Percentiles rank a stretch among this genome's conserved stretches.
phyloP scores from a whole-genome alignment of 2,797 vertebrate genomes.

The Columba guinea region DNA sequence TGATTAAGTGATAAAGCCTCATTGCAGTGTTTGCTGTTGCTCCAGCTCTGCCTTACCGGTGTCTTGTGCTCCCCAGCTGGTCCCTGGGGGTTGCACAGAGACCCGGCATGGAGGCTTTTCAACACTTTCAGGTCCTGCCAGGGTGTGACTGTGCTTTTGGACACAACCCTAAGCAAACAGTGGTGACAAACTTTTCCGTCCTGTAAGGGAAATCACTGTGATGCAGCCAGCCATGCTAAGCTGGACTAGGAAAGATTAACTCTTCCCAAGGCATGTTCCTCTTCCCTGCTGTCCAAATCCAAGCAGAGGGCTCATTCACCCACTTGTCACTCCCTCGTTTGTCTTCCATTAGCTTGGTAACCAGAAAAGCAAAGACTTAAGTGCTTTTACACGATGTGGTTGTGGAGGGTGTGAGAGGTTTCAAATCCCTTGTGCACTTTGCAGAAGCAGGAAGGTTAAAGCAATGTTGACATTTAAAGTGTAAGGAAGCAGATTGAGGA shows the following conservation, averaged over 20 bases:
- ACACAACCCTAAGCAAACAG: conserved; percentile 30
- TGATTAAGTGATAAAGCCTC: neutral
- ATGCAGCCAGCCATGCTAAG: neutral
- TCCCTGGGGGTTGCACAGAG: neutral
- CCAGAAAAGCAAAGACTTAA: neutral
- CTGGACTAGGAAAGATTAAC: neutral
- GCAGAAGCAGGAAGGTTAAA: neutral
- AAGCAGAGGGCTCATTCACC: neutral
- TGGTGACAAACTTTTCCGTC: neutral
- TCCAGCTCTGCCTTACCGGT: neutral
- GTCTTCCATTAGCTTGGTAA: neutral
- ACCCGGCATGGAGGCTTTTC: neutral
- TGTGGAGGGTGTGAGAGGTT: neutral
- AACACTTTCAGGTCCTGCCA: neutral
- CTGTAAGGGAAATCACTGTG: neutral
- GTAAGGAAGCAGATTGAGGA: neutral
- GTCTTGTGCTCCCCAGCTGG: neutral
- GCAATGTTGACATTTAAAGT: neutral
- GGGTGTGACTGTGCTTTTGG: neutral
- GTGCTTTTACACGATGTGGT: fast-evolving
- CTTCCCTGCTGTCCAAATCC: neutral
- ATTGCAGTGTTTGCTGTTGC: neutral
- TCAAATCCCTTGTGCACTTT: neutral
- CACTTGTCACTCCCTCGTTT: neutral
- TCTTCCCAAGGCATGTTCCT: neutral